These are phyloP conservation scores for Holocentrus rufus DNA, from an alignment of 2,797 vertebrate genomes.

Conservation along the genomic window DNA sequence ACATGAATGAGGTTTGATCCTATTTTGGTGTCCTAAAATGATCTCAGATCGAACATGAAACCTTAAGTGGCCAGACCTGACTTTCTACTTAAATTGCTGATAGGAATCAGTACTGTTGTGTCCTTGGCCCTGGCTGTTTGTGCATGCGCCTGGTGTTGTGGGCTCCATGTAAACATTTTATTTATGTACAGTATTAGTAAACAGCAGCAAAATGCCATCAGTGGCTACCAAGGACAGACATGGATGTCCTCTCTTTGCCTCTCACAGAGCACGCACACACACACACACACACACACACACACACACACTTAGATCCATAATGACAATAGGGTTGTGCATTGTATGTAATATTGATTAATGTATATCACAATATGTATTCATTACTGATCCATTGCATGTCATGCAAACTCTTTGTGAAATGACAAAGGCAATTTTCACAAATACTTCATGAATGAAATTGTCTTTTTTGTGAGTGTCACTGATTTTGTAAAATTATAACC, in stretches of 20 bases:
- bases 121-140: conserved; percentile 57
- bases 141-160: conserved; percentile 18
- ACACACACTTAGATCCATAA: conserved; percentile 26
- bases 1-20: not conserved
- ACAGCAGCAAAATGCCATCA: conserved; percentile 50
- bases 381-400: conserved; percentile 50
- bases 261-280: not conserved
- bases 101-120: conserved; percentile 24
- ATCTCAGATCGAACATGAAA: conserved; percentile 21
- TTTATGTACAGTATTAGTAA: conserved; percentile 55
- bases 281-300: conserved; percentile 29
- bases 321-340: conserved; percentile 23
- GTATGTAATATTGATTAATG: conserved; percentile 55
- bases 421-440: conserved; percentile 33
- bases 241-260: conserved; percentile 52
- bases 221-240: conserved; percentile 53
- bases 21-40: conserved; percentile 9
- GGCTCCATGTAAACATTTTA: conserved; percentile 60
- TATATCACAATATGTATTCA: conserved; percentile 63
- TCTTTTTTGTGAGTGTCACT: not conserved
- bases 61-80: conserved; percentile 9
- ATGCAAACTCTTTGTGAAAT: conserved; percentile 27
- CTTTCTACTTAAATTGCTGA: conserved; percentile 23
- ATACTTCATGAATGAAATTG: conserved; percentile 9
- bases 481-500: not conserved